These are phyloP conservation scores for Eupithecia dodoneata DNA, from an alignment of 2,888 invertebrate species.

Conservation along the genomic window DNA sequence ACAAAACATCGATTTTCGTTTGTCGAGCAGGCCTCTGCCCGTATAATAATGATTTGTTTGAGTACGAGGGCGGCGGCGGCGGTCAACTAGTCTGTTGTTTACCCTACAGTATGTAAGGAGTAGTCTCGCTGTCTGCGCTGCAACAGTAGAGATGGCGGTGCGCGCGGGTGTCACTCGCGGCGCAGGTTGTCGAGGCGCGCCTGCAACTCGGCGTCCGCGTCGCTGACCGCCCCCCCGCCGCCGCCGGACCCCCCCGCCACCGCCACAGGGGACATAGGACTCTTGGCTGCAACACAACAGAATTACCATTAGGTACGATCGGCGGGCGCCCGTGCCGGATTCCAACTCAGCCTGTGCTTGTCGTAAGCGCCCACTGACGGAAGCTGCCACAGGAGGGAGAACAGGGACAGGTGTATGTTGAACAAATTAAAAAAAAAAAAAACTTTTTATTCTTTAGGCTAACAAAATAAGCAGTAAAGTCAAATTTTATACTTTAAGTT, in stretches of 20 bases:
- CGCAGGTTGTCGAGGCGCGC: constrained; percentile 97
- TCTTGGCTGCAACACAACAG: constrained; percentile 78
- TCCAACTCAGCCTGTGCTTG: too few relatives aligned
- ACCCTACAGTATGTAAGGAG: too few relatives aligned
- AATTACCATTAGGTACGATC: background rate
- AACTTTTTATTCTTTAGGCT: too few relatives aligned
- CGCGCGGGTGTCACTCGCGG: constrained; percentile 85
- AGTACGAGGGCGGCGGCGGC: too few relatives aligned
- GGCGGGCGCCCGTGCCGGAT: background rate
- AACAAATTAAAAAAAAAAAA: too few relatives aligned
- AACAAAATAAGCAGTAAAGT: too few relatives aligned
- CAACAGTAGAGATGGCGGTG: background rate
- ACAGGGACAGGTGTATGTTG: too few relatives aligned
- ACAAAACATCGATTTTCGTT: too few relatives aligned
- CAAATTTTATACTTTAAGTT: too few relatives aligned
- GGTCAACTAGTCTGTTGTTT: background rate
- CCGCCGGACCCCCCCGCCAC: constrained; percentile 73
- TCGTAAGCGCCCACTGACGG: too few relatives aligned
- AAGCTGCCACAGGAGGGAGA: too few relatives aligned
- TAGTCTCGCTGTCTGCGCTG: too few relatives aligned
- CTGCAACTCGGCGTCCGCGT: constrained; percentile 98
- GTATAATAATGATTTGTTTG: background rate
- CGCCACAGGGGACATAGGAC: constrained; percentile 83
- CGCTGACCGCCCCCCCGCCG: constrained; percentile 80
- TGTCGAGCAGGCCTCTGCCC: background rate